A percentile compares a stretch with the other conserved stretches of the same genome.
Conservation (phyloP, 1,140 invertebrate species). For the Calephelis nemesis region DNA sequence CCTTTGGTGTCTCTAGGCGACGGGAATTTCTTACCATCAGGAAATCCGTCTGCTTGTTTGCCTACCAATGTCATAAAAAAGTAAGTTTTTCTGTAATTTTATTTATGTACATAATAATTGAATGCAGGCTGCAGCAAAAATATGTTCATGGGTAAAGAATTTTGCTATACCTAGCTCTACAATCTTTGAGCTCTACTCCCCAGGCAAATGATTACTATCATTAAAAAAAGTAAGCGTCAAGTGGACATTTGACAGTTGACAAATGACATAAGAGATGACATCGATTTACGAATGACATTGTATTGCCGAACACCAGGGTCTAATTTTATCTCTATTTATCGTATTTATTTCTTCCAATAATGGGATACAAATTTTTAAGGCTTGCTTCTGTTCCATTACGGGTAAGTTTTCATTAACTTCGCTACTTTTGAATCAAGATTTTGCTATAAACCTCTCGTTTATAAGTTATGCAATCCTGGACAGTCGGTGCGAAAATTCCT, state of each 20-base stretch:
- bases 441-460: slow-evolving; percentile 12
- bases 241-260: slow-evolving; percentile 20
- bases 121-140: no score
- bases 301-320: slow-evolving; percentile 53
- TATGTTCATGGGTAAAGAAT: no score
- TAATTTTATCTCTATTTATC: slow-evolving; percentile 31
- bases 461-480: slow-evolving; percentile 44
- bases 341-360: slow-evolving; percentile 36
- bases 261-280: slow-evolving; percentile 27
- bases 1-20: no score
- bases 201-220: no score
- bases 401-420: slow-evolving; percentile 45
- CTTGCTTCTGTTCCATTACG: slow-evolving; percentile 56
- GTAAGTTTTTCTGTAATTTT: no score
- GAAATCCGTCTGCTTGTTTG: no score
- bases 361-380: slow-evolving; percentile 70
- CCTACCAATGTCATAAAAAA: no score
- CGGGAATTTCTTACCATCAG: no score
- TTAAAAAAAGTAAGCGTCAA: background rate
- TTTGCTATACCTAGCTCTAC: no score
- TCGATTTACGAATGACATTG: slow-evolving; percentile 28
- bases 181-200: no score
- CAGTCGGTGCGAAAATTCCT: background rate
- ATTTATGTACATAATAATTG: no score
- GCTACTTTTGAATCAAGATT: background rate